Base-by-base conservation (phyloP, 92 coral and sea anemone genomes). In the Paragorgia papillata region DNA sequence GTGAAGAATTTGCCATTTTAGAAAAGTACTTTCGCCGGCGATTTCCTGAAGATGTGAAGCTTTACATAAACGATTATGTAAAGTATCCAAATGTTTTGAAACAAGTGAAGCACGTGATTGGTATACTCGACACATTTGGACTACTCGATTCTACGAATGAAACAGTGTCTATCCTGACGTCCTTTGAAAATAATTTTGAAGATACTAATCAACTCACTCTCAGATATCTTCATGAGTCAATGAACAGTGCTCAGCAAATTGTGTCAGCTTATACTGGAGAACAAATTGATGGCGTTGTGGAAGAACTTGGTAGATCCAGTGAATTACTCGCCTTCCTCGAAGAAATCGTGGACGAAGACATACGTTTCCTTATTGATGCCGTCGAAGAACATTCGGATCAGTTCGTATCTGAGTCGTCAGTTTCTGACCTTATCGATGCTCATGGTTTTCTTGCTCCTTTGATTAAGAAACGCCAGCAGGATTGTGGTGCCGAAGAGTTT, bases 341-440 rank as follows among this genome's bases (percentile, higher is more conserved):
- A 61, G 85, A 88, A 79, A 88, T 93, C 24, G 95, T 92, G 1
- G 87, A 85, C 49, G 98, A 94, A 75, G 92, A 94, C 86, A 94
- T 94, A 29, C 86, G 87, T 0, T 84, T 92, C 55, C 84, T 94
- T 26, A 83, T 94, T 32, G 98, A 94, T 66, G 98, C 97, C 50
- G 98, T 94, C 1, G 98, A 94, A 62, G 98, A 94, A 62, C 98
- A 89, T 74, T 94, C 98, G 5, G 98, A 94, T 57, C 97, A 91
- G 51, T 88, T 87, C 55, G 92, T 94, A 31, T 93, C 92, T 9
- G 98, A 88, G 64, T 85, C 98, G 17, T 82, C 80, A 1, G 98
- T 94, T 53, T 94, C 98, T 6, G 87, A 94, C 66, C 91, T 94
- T 46, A 94, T 94, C 57, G 98, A 91, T 57, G 88, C 89, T 21